These are phyloP conservation scores for Dendroctonus valens DNA, from an alignment of 1,140 invertebrate genomes.

Conservation along the genomic window DNA sequence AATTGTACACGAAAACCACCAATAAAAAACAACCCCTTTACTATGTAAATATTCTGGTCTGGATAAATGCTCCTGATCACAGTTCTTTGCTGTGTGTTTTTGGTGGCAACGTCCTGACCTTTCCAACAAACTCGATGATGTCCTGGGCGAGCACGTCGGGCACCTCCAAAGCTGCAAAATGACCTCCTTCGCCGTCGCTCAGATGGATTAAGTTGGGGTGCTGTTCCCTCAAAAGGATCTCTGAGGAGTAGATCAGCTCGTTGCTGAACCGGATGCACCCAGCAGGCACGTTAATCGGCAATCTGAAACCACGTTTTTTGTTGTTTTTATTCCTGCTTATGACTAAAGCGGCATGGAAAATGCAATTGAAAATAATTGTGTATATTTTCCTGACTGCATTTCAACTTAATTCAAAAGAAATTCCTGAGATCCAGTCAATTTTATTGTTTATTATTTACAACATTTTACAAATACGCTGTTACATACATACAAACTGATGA, in stretches of 20 bases:
- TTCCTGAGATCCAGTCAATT: too few relatives aligned
- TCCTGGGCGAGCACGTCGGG: constrained; percentile 70
- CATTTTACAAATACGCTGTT: too few relatives aligned
- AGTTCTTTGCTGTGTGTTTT: too few relatives aligned
- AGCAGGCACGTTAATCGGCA: constrained; percentile 52
- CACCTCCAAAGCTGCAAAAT: constrained; percentile 82
- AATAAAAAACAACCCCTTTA: not conserved
- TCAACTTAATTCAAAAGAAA: too few relatives aligned
- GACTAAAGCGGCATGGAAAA: too few relatives aligned
- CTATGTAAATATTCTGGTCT: too few relatives aligned
- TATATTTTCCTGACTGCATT: too few relatives aligned
- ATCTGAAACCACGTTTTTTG: constrained; percentile 40
- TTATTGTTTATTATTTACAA: too few relatives aligned
- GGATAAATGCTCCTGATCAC: too few relatives aligned
- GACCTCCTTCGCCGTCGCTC: constrained; percentile 62
- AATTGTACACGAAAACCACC: not conserved
- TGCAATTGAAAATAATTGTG: too few relatives aligned
- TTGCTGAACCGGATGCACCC: constrained; percentile 64
- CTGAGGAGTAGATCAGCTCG: constrained; percentile 60
- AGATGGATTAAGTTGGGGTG: constrained; percentile 64
- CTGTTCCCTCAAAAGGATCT: constrained; percentile 58
- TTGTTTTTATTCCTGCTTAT: not conserved
- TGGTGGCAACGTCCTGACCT: constrained; percentile 1
- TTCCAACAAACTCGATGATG: constrained; percentile 36
- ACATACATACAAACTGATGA: too few relatives aligned